Percentiles rank a stretch among this genome's conserved stretches.
Conservation (phyloP, 2,888 invertebrate species). For the Zele albiditarsus region DNA sequence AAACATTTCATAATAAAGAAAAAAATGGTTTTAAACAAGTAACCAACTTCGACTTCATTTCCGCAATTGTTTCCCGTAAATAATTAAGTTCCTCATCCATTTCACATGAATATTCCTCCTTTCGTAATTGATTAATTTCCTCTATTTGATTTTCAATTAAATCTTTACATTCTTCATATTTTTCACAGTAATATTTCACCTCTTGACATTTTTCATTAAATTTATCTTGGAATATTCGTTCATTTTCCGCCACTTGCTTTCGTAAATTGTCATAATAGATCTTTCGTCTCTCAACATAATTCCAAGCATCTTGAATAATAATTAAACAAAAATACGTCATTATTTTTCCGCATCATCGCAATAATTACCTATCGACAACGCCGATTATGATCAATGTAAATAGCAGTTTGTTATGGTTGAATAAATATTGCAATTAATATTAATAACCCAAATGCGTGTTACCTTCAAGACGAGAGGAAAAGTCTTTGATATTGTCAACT, state of each 20-base stretch:
- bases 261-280: conserved; percentile 12
- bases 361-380: neutral
- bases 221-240: neutral
- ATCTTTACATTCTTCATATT: conserved; percentile 12
- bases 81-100: neutral
- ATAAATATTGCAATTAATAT: neutral
- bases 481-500: conserved; percentile 17
- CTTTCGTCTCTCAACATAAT: conserved; percentile 5
- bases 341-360: neutral
- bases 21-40: conserved; percentile 10
- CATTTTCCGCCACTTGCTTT: conserved; percentile 7
- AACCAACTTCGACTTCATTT: conserved; percentile 29
- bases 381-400: neutral
- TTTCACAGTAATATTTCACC: neutral
- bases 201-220: conserved; percentile 5
- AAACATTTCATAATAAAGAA: neutral
- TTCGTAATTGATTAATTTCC: conserved; percentile 23
- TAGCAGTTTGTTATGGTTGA: neutral
- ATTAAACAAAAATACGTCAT: neutral
- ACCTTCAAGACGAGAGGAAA: conserved; percentile 30
- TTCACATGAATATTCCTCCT: neutral
- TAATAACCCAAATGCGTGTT: neutral
- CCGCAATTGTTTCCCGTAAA: neutral
- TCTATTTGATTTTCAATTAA: conserved; percentile 18
- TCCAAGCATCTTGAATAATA: conserved; percentile 29